Evolutionary conservation across 2,797 vertebrate genomes (phyloP).

Genomic region (Psittacula derbiana): DNA sequence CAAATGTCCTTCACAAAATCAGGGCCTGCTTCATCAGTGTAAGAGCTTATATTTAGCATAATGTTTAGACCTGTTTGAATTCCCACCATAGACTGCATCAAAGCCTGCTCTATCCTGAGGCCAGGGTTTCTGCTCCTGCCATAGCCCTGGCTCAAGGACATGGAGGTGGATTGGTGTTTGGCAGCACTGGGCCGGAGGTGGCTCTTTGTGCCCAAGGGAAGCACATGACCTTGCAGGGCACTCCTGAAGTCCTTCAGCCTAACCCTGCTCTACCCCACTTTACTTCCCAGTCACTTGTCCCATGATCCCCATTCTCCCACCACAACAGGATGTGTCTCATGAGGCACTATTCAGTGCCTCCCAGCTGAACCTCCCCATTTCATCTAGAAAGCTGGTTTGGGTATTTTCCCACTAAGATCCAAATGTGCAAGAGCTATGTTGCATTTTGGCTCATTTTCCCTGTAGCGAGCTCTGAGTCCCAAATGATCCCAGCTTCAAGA

Average conservation of each 20-base stretch:
- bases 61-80: background rate
- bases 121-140: background rate
- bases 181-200: background rate
- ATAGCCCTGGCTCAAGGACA: fast-evolving
- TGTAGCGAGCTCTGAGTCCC: background rate
- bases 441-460: background rate
- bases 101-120: fast-evolving
- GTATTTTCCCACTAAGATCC: background rate
- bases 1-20: background rate
- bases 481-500: background rate
- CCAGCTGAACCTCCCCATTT: background rate
- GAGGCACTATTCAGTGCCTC: background rate
- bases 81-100: background rate
- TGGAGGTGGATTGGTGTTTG: background rate
- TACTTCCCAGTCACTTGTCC: background rate
- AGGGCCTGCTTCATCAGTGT: background rate
- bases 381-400: background rate
- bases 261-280: background rate
- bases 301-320: background rate
- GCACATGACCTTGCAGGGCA: background rate
- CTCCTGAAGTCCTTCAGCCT: background rate
- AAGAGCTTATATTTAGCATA: background rate
- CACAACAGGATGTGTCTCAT: fast-evolving
- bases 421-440: background rate
- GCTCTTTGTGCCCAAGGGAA: background rate